Evolutionary conservation across 2,113 vertebrate species (phyloP).

Genomic region (Xyliphius kryptos): DNA sequence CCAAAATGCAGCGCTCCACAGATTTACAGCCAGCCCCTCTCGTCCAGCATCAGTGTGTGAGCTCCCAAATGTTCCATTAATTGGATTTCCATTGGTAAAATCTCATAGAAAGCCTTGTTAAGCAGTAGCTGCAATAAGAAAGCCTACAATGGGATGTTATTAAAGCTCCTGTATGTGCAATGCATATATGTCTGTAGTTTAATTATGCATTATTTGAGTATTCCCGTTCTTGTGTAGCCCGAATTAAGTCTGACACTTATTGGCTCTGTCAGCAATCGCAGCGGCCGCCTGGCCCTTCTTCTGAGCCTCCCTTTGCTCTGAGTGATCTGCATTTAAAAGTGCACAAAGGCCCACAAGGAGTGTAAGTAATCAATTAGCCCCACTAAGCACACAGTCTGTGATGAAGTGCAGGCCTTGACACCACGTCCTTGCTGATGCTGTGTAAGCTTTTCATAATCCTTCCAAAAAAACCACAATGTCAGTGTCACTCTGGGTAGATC

Average conservation of each 20-base stretch:
- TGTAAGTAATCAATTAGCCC: constrained; percentile 61
- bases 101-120: too few relatives aligned
- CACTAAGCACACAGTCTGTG: constrained; percentile 29
- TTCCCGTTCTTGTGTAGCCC: constrained; percentile 14
- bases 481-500: constrained; percentile 17
- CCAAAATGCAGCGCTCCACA: too few relatives aligned
- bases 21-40: too few relatives aligned
- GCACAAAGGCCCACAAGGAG: constrained; percentile 43
- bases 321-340: constrained; percentile 35
- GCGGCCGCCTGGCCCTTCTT: constrained; percentile 39
- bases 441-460: constrained; percentile 34
- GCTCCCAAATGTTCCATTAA: too few relatives aligned
- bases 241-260: constrained; percentile 18
- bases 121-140: too few relatives aligned
- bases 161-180: too few relatives aligned
- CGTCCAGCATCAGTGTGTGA: too few relatives aligned
- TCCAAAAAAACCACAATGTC: constrained; percentile 43
- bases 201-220: too few relatives aligned
- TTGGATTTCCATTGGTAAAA: too few relatives aligned
- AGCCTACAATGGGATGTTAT: too few relatives aligned
- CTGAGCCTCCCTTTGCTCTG: constrained; percentile 48
- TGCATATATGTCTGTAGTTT: too few relatives aligned
- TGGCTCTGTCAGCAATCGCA: constrained; percentile 23
- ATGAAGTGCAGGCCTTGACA: constrained; percentile 37
- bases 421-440: constrained; percentile 51